phyloP scores from a whole-genome alignment of 2,888 invertebrate genomes.

The Harpalus rufipes region DNA sequence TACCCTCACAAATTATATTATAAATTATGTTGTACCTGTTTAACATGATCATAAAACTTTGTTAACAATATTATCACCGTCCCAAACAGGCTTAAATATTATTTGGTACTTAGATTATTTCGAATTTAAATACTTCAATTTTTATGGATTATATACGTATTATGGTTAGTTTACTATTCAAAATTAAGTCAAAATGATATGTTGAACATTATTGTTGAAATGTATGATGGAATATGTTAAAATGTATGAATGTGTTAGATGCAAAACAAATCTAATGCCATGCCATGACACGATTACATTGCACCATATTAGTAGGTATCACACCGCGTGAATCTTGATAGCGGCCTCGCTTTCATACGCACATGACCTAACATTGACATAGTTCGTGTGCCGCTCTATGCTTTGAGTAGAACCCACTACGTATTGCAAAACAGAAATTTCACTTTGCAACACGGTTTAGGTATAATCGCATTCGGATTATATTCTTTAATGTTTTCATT shows the following conservation, averaged over 20 bases:
- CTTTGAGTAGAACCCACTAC: conserved; percentile 19
- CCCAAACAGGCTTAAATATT: too few species aligned
- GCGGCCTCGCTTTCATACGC: conserved; percentile 64
- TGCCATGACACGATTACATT: conserved; percentile 60
- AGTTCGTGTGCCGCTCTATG: conserved; percentile 61
- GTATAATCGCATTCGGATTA: conserved; percentile 42
- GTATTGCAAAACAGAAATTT: conserved; percentile 66
- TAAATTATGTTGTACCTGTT: too few species aligned
- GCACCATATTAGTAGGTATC: conserved; percentile 59
- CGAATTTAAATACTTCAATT: too few species aligned
- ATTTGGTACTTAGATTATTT: too few species aligned
- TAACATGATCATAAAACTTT: too few species aligned
- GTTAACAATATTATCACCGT: too few species aligned
- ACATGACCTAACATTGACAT: conserved; percentile 67
- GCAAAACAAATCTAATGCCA: conserved; percentile 20
- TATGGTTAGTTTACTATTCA: too few species aligned
- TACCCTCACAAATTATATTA: too few species aligned
- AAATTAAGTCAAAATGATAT: too few species aligned
- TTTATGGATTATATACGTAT: too few species aligned
- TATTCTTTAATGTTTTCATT: conserved; percentile 20
- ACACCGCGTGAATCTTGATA: conserved; percentile 55
- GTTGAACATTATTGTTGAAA: neutral
- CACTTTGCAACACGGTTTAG: conserved; percentile 48
- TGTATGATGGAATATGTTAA: neutral
- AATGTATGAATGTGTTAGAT: neutral